phyloP scores from a whole-genome alignment of 2,113 vertebrate genomes.

The Podiceps cristatus region DNA sequence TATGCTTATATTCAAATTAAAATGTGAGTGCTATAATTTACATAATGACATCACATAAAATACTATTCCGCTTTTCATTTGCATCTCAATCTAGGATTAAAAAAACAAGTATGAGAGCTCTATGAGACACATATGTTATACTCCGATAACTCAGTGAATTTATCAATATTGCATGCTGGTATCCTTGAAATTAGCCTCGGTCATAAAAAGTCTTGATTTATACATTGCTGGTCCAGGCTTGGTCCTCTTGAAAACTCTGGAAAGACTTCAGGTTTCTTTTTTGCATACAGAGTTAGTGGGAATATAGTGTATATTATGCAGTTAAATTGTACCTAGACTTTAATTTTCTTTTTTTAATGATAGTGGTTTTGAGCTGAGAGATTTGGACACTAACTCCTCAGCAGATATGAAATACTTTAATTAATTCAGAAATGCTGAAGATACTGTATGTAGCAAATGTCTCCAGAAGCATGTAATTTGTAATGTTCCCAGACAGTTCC shows the following conservation, averaged over 20 bases:
- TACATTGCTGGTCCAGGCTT: neutral
- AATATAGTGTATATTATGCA: neutral
- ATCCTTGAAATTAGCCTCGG: neutral
- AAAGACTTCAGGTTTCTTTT: neutral
- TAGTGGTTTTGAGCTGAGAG: neutral
- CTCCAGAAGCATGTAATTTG: neutral
- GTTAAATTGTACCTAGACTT: neutral
- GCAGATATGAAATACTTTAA: neutral
- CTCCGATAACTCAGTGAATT: neutral
- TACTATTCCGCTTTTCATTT: neutral
- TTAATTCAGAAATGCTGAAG: neutral
- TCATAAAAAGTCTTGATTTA: neutral
- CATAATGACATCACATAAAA: neutral
- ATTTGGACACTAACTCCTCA: neutral
- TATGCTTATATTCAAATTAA: neutral
- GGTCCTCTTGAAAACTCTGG: neutral
- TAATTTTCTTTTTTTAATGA: neutral
- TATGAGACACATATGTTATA: neutral
- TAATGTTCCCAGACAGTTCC: neutral
- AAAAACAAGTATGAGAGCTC: neutral
- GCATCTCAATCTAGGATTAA: neutral
- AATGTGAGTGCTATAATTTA: neutral
- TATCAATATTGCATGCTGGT: neutral
- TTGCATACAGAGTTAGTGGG: neutral
- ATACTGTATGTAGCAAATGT: neutral